Conservation (phyloP, 1,140 invertebrate species). For the Colletes latitarsis region DNA sequence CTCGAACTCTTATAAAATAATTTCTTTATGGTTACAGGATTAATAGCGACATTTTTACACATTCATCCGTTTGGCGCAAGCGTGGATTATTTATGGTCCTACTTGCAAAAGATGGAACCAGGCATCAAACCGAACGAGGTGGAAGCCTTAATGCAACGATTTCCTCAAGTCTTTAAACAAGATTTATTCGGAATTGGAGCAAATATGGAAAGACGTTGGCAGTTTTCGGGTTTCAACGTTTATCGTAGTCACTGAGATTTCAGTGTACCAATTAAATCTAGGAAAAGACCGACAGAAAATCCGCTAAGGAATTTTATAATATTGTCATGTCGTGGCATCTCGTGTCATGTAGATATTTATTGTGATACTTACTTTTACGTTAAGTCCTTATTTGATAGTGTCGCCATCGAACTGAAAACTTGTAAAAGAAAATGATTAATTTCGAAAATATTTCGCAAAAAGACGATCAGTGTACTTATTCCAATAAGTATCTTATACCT, state of each 20-base stretch:
- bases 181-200: slow-evolving; percentile 89
- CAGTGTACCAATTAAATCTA: slow-evolving; percentile 15
- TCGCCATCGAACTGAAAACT: background rate
- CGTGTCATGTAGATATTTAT: slow-evolving; percentile 8
- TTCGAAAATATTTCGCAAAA: background rate
- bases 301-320: slow-evolving; percentile 21
- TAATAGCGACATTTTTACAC: slow-evolving; percentile 92
- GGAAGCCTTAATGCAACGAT: slow-evolving; percentile 87
- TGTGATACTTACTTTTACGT: slow-evolving; percentile 23
- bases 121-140: slow-evolving; percentile 86
- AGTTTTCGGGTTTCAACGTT: slow-evolving; percentile 85
- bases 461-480: background rate
- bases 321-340: slow-evolving; percentile 5
- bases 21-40: slow-evolving; percentile 79
- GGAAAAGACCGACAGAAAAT: background rate
- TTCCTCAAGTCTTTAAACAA: slow-evolving; percentile 89
- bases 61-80: slow-evolving; percentile 94
- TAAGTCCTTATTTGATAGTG: background rate
- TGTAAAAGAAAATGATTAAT: slow-evolving; percentile 20
- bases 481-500: background rate
- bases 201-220: slow-evolving; percentile 90
- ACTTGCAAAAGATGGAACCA: slow-evolving; percentile 88
- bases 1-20: background rate
- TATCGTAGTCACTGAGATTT: slow-evolving; percentile 69
- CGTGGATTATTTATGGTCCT: slow-evolving; percentile 92